Base-by-base conservation (phyloP, 2,888 invertebrate species). In the Lycia hirtaria region DNA sequence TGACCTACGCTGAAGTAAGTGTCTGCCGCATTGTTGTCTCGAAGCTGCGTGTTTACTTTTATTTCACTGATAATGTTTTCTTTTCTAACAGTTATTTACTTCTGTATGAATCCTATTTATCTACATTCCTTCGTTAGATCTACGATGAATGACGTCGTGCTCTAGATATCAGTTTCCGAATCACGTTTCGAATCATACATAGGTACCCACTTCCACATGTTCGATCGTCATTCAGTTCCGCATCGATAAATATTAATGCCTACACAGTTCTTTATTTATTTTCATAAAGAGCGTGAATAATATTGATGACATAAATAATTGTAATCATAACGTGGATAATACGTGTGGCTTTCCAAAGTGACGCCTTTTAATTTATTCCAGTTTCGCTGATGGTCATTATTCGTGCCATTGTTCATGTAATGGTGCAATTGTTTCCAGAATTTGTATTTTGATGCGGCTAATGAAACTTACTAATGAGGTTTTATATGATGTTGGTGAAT, bases 341-440 rank as follows among this genome's bases (percentile, higher is more conserved):
- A 33, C 22, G 26, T 26, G 30, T 20, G 6, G 17, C 54, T 54
- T 56, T 56, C 55, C 33, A 55, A 49, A 49, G 35, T 28, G 24
- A 49, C 37, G 44, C 48, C 28, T 56, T 55, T 44, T 44, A 43
- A 44, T 56, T 43, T 56, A 56, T 49, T 43, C 43, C 10, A 43
- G 37, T 43, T 49, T 56, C 43, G 44, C 30, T 49, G 22, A 35
- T 17, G 43, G 55, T 49, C 37, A 49, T 49, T 49, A 54, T 35
- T 49, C 35, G 30, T 37, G 55, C 43, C 30, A 56, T 44, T 49
- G 37, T 56, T 49, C 7, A 15, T 38, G 30, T 49, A 55, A 55
- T 49, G 48, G 43, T 35, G 43, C 48, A 55, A 49, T 49, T 55
- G 48, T 45, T 26, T 43, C 17, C 43, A 44, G 37, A 49, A 49